Evolutionary conservation across 2,888 invertebrate genomes (phyloP).

Genomic region (Xanthorhoe designata): DNA sequence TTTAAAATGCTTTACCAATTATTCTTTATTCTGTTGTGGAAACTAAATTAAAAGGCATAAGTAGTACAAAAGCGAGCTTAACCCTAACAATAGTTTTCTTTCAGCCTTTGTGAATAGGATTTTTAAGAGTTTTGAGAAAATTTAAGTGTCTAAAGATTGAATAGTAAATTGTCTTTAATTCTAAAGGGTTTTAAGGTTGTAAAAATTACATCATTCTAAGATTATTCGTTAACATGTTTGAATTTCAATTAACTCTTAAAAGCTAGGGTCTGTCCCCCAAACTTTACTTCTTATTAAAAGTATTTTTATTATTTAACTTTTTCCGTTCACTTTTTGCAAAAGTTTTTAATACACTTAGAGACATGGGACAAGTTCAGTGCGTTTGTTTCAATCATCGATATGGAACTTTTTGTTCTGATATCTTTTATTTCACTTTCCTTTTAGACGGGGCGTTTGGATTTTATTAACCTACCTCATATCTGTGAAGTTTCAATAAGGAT

Average conservation of each 20-base stretch:
- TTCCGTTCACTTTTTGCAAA: slow-evolving; percentile 72
- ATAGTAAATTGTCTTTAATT: no score
- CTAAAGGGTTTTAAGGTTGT: no score
- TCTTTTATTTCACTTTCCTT: slow-evolving; percentile 60
- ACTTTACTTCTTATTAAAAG: slow-evolving; percentile 79
- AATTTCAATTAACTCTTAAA: neutral
- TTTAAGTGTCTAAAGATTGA: no score
- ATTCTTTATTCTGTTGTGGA: no score
- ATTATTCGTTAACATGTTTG: neutral
- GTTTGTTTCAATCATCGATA: slow-evolving; percentile 80
- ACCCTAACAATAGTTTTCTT: no score
- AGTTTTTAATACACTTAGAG: slow-evolving; percentile 84
- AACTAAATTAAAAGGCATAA: no score
- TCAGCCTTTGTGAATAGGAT: no score
- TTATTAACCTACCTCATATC: slow-evolving; percentile 15
- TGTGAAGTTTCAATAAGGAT: neutral
- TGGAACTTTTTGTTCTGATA: slow-evolving; percentile 62
- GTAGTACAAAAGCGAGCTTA: no score
- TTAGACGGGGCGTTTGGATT: slow-evolving; percentile 46
- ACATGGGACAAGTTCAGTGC: slow-evolving; percentile 66
- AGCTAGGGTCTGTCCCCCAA: slow-evolving; percentile 23
- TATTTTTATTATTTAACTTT: slow-evolving; percentile 83
- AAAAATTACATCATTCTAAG: no score
- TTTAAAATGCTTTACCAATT: no score
- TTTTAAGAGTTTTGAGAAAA: no score